Percentiles rank a stretch among this genome's conserved stretches.
Evolutionary conservation across 2,888 invertebrate genomes (phyloP).

Genomic region (Chaetoderma sp.): DNA sequence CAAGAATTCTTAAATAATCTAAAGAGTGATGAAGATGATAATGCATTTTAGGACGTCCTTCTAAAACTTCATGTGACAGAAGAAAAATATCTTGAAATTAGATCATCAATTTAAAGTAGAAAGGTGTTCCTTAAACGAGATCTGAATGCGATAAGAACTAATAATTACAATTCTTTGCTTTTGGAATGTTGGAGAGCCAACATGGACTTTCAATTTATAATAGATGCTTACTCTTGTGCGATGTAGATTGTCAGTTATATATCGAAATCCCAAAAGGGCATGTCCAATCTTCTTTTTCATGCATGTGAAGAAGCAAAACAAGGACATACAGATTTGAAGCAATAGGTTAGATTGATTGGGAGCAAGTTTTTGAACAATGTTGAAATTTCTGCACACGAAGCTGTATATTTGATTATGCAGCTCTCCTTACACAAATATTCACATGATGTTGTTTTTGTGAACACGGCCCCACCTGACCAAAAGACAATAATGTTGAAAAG

Average conservation of each 20-base stretch:
- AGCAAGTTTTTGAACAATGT: slow-evolving; percentile 1
- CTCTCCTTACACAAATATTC: background rate
- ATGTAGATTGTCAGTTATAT: slow-evolving; percentile 3
- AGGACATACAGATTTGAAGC: background rate
- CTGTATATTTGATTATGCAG: background rate
- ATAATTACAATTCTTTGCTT: slow-evolving; percentile 13
- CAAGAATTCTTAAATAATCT: background rate
- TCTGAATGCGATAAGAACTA: slow-evolving; percentile 2
- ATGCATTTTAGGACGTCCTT: background rate
- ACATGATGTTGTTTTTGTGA: background rate
- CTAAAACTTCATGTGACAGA: slow-evolving; percentile 2
- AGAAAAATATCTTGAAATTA: background rate
- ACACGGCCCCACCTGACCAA: background rate
- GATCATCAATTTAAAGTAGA: background rate
- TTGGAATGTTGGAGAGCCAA: slow-evolving; percentile 12
- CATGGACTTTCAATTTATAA: slow-evolving; percentile 18
- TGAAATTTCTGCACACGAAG: slow-evolving; percentile 13
- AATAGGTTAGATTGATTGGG: slow-evolving; percentile 1
- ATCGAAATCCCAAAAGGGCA: background rate
- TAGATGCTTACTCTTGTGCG: slow-evolving; percentile 14
- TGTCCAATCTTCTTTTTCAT: slow-evolving; percentile 1
- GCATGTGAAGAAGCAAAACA: slow-evolving; percentile 2
- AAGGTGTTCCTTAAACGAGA: slow-evolving; percentile 18
- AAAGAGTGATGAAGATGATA: background rate
- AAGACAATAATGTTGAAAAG: background rate